Conservation (phyloP, 2,888 invertebrate genomes). For the Cabera pusaria region DNA sequence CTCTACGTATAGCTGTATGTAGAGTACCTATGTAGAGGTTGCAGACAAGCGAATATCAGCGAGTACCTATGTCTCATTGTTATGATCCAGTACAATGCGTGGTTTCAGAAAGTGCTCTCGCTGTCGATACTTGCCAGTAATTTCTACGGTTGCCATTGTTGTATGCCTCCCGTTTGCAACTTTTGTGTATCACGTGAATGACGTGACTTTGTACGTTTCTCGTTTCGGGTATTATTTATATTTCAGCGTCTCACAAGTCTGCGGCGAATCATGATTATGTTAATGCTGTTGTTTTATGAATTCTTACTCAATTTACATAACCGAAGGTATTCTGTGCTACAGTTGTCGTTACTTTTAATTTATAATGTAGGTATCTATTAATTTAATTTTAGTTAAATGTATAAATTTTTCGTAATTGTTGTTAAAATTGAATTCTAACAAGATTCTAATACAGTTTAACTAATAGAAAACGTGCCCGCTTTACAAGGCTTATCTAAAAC, state of each 20-base stretch:
- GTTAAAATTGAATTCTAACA: conserved; percentile 1
- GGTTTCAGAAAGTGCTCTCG: conserved; percentile 53
- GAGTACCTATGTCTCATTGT: conserved; percentile 45
- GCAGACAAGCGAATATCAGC: conserved; percentile 32
- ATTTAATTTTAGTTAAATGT: too few species aligned
- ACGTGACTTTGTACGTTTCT: conserved; percentile 44
- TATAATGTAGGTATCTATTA: too few species aligned
- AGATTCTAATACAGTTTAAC: conserved; percentile 6
- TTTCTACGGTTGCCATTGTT: conserved; percentile 57
- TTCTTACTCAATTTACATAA: conserved; percentile 6
- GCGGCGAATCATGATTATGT: conserved; percentile 14
- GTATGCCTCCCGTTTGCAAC: conserved; percentile 46
- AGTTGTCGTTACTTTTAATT: conserved; percentile 1
- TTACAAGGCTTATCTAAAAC: conserved; percentile 69
- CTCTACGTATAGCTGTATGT: too few species aligned
- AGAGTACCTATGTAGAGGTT: too few species aligned
- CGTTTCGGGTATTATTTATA: conserved; percentile 39
- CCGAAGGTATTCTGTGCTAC: background rate
- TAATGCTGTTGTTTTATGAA: conserved; percentile 9
- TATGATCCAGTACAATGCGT: conserved; percentile 44
- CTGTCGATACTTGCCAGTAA: conserved; percentile 55
- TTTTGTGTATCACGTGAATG: conserved; percentile 53
- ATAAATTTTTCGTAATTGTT: background rate
- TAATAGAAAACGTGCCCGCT: conserved; percentile 37
- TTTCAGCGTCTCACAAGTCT: conserved; percentile 14